Base-by-base conservation (phyloP, 2,113 vertebrate genomes). In the Triplophysa tibetana region DNA sequence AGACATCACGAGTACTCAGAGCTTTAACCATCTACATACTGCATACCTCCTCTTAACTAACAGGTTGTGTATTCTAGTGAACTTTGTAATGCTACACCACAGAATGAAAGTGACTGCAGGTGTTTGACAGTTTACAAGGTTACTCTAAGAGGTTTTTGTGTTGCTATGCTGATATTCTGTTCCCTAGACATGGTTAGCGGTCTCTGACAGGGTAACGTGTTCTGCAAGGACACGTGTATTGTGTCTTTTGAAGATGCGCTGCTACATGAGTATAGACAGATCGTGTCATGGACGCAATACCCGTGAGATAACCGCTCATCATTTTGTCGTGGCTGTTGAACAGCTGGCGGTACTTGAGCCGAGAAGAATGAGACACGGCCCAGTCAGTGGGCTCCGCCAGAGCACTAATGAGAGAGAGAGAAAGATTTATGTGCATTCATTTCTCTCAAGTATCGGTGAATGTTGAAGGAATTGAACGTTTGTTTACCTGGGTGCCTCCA, bases 311-410 rank as follows among this genome's bases (percentile, higher is more conserved):
- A 80, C 98, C 97, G 70, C 96, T 96, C 97, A 99, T 99, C 85
- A 97, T 98, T 92, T 99, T 99, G 90, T 99, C 98, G 0, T 99
- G 96, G 83, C 96, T 98, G 87, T 98, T 99, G 90, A 99, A 99
- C 66, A 99, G 92, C 85, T 99, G 98, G 62, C 98, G 92, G 88
- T 99, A 99, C 88, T 99, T 99, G 61, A 99, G 93, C 26, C 98
- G 92, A 10, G 97, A 99, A 23, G 97, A 98, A 88, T 96, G 95
- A 82, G 98, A 95, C 69, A 99, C 98, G 0, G 95, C 96, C 98
- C 98, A 99, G 77, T 99, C 97, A 76, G 89, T 0, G 19, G 86
- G 16, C 26, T 4, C 89, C 0, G 86, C 91, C 84, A 94, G 90
- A 52, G 85, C 88, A 33, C 95, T 96, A 43, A 24, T 24, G 17